These are phyloP conservation scores for Parnassius apollo DNA, from an alignment of 2,888 invertebrate species.

Conservation along the genomic window DNA sequence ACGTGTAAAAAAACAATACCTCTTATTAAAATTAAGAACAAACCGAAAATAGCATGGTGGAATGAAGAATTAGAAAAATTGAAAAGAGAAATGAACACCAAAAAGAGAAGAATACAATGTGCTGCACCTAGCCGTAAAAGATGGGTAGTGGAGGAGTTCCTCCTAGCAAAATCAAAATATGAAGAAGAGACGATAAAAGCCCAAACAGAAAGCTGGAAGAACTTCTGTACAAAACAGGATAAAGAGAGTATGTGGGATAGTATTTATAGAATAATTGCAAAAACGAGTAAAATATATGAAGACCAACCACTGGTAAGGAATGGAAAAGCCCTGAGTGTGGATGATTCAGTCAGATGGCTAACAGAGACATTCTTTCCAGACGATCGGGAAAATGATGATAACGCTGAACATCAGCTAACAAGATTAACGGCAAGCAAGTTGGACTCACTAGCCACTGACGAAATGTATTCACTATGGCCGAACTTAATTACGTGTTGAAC, in stretches of 20 bases:
- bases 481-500: background rate
- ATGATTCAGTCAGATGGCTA: conserved; percentile 12
- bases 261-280: conserved; percentile 27
- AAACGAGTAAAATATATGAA: conserved; percentile 13
- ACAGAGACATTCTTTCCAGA: conserved; percentile 26
- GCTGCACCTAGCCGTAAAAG: too few relatives aligned
- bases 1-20: too few relatives aligned
- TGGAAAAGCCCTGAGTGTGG: conserved; percentile 1
- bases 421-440: too few relatives aligned
- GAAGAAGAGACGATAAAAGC: conserved; percentile 11
- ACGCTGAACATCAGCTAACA: background rate
- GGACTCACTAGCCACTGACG: too few relatives aligned
- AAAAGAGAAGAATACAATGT: too few relatives aligned
- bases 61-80: too few relatives aligned
- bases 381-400: background rate
- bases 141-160: too few relatives aligned
- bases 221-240: conserved; percentile 30
- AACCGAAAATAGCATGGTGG: too few relatives aligned
- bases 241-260: conserved; percentile 30
- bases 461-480: background rate
- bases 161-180: conserved; percentile 16
- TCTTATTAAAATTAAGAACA: too few relatives aligned
- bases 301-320: conserved; percentile 17
- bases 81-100: too few relatives aligned
- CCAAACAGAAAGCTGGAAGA: conserved; percentile 27